A percentile compares a stretch with the other conserved stretches of the same genome.
Conservation (phyloP, 1,140 invertebrate genomes). For the Zaprionus kolodkinae region DNA sequence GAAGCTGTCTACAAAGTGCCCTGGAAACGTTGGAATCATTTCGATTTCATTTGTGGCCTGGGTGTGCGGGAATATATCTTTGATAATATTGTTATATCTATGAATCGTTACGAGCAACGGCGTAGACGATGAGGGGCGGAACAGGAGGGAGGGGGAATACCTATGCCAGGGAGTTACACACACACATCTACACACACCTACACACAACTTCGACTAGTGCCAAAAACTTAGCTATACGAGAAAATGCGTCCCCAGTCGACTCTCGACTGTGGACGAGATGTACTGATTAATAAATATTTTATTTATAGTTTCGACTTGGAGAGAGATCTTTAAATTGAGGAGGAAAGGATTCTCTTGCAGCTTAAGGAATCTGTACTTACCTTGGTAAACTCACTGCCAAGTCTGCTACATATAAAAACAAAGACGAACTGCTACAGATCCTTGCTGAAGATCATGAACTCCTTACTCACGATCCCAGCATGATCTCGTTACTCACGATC, state of each 20-base stretch:
- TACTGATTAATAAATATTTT: slow-evolving; percentile 79
- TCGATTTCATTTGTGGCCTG: slow-evolving; percentile 89
- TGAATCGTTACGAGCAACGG: slow-evolving; percentile 75
- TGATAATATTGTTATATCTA: slow-evolving; percentile 83
- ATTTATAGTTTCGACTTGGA: slow-evolving; percentile 55
- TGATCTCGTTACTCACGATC: too few species aligned
- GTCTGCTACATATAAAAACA: too few species aligned
- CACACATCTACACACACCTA: background rate
- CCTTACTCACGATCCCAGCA: too few species aligned
- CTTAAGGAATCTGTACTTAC: too few species aligned
- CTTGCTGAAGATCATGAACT: too few species aligned
- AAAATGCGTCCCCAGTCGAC: slow-evolving; percentile 43
- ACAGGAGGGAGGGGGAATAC: background rate
- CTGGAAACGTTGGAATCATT: slow-evolving; percentile 88
- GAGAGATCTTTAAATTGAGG: background rate
- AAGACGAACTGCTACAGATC: too few species aligned
- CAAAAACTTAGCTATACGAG: slow-evolving; percentile 63
- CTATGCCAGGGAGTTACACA: slow-evolving; percentile 45
- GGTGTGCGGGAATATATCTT: slow-evolving; percentile 87
- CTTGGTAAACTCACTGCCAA: too few species aligned
- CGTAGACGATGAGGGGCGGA: slow-evolving; percentile 36
- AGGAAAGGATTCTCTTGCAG: too few species aligned
- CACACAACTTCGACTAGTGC: slow-evolving; percentile 71
- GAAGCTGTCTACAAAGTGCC: slow-evolving; percentile 85
- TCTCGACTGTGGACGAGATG: slow-evolving; percentile 40